Evolutionary conservation across 2,797 vertebrate species (phyloP).

Genomic region (Urocyon cinereoargenteus): DNA sequence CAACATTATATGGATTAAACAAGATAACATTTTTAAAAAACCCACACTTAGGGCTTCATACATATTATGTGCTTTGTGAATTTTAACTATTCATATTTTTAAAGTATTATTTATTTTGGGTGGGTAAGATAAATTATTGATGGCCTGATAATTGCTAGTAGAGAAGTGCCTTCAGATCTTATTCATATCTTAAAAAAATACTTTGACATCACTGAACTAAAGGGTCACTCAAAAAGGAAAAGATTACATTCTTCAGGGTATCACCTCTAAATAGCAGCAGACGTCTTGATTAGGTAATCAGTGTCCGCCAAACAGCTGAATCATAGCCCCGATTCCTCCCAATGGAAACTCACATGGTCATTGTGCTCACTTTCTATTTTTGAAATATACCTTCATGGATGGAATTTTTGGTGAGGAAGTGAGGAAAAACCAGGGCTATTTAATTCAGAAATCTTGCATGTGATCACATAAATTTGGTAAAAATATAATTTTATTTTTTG

Average conservation of each 20-base stretch:
- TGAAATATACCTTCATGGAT: slow-evolving; percentile 65
- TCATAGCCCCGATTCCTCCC: neutral
- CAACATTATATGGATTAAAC: neutral
- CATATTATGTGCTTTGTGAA: neutral
- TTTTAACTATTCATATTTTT: slow-evolving; percentile 26
- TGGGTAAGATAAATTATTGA: neutral
- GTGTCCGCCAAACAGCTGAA: slow-evolving; percentile 57
- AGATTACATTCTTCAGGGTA: slow-evolving; percentile 1
- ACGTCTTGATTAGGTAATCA: slow-evolving; percentile 55
- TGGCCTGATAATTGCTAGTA: neutral
- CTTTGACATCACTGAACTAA: neutral
- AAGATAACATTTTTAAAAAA: neutral
- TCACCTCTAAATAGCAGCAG: slow-evolving; percentile 66
- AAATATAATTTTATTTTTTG: slow-evolving; percentile 8
- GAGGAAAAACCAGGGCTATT: neutral
- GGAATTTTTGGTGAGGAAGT: slow-evolving; percentile 67
- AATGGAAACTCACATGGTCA: slow-evolving; percentile 65
- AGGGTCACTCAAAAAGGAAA: slow-evolving; percentile 20
- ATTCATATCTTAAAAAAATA: slow-evolving; percentile 51
- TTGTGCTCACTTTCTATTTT: slow-evolving; percentile 76
- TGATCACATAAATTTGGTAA: neutral
- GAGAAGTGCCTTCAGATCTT: neutral
- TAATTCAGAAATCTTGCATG: slow-evolving; percentile 43
- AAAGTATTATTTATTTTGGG: slow-evolving; percentile 1
- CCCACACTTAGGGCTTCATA: neutral